phyloP scores from a whole-genome alignment of 1,140 invertebrate species.

The Pseudomyrmex dendroicus region DNA sequence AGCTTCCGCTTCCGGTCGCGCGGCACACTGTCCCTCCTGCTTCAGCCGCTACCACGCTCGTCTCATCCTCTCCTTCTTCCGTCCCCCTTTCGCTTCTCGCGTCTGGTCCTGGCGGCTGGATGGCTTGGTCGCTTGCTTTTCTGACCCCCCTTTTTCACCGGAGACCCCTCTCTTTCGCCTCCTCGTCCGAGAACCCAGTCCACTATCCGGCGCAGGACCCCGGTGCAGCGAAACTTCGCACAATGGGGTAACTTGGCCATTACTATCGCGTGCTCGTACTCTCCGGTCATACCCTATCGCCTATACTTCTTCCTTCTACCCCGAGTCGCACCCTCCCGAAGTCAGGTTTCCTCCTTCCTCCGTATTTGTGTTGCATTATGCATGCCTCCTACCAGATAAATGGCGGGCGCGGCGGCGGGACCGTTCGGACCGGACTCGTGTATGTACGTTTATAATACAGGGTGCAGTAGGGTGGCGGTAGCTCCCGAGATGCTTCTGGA shows the following conservation, averaged over 20 bases:
- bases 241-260: constrained; percentile 82
- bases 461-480: constrained; percentile 2
- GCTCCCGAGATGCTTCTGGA: constrained; percentile 31
- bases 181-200: constrained; percentile 15
- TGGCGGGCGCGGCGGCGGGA: constrained; percentile 28
- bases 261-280: constrained; percentile 70
- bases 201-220: constrained; percentile 49
- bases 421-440: constrained; percentile 49
- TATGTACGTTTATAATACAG: constrained; percentile 63
- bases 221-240: constrained; percentile 78
- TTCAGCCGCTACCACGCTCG: constrained; percentile 41
- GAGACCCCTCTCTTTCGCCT: constrained; percentile 2
- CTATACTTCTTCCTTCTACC: constrained; percentile 52
- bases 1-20: constrained; percentile 84
- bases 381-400: constrained; percentile 57
- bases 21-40: constrained; percentile 65
- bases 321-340: constrained; percentile 23
- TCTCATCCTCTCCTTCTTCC: constrained; percentile 53
- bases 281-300: constrained; percentile 57
- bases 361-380: constrained; percentile 61
- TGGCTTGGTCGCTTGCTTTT: constrained; percentile 48
- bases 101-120: constrained; percentile 31
- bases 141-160: constrained; percentile 61
- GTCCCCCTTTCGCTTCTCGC: constrained; percentile 35
- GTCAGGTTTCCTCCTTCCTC: neutral